Evolutionary conservation across 2,113 vertebrate genomes (phyloP), one percentile per base, ranked within the genome.

Genomic region (Xyliphius kryptos): DNA sequence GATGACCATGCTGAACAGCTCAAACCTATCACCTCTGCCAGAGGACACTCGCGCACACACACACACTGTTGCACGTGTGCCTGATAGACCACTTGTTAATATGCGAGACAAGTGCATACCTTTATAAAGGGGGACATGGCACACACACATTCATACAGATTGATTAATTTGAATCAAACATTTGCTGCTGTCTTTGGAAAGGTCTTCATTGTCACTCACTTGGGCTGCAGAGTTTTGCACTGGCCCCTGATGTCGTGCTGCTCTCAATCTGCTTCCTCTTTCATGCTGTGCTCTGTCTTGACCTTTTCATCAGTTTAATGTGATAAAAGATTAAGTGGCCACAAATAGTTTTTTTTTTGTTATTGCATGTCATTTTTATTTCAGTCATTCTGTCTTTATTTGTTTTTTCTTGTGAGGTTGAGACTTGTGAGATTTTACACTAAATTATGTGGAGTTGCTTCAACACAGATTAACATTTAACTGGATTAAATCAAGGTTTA

Each of bases 131-230:
- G 65, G 51, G 51, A 50, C 50, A 63, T 56, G 54, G 10, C 56
- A 12, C 14, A 44, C 54, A 20, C 54, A 41, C 59, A 16, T 11
- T 26, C 32, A n/a, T 2, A 57, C 16, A 21, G 61, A 73, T 52
- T 69, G 66, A 73, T 73, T 65, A 66, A 69, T 73, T 61, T 73
- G 61, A 73, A 73, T 73, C 56, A 73, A 73, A 73, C 71, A 73
- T 68, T 73, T 65, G 70, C 66, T 50, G 44, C 21, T 68, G 61
- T 73, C 67, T 53, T 66, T 13, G 51, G 66, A 73, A 73, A 73
- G 71, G 71, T 73, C 71, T 69, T 69, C 66, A 73, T 73, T 73
- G 71, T 73, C 71, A 73, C 71, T 73, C 71, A 73, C 7, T 44
- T 37, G 15, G 19, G 44, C 66, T 69, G 37, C 40, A 53, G 52